These are phyloP conservation scores for Macroramphosus scolopax DNA, from an alignment of 2,797 vertebrate species.

Conservation along the genomic window DNA sequence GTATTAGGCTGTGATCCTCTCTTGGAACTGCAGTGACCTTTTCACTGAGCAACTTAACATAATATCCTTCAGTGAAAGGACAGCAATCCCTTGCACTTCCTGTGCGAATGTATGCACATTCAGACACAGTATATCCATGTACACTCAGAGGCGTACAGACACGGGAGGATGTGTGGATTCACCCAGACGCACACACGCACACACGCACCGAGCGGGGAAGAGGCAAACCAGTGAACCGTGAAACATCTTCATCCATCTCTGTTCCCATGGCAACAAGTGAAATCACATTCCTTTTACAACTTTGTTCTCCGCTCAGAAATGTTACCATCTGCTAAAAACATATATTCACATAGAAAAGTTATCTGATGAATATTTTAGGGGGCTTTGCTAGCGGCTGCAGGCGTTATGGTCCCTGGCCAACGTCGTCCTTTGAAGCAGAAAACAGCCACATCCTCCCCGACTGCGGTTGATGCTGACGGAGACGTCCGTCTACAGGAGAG, in stretches of 20 bases:
- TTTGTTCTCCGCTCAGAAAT: slow-evolving; percentile 73
- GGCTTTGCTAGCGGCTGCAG: slow-evolving; percentile 60
- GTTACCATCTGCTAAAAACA: slow-evolving; percentile 77
- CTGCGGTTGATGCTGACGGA: slow-evolving; percentile 46
- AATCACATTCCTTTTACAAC: slow-evolving; percentile 81
- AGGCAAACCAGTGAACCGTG: slow-evolving; percentile 73
- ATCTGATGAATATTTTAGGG: slow-evolving; percentile 76
- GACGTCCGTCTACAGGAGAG: slow-evolving; percentile 49
- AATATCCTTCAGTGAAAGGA: slow-evolving; percentile 59
- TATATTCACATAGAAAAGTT: slow-evolving; percentile 73
- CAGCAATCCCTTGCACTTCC: slow-evolving; percentile 18
- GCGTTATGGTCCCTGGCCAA: slow-evolving; percentile 69
- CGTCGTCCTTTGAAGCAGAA: slow-evolving; percentile 58
- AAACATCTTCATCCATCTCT: slow-evolving; percentile 82
- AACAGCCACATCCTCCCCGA: slow-evolving; percentile 59
- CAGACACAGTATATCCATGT: neutral
- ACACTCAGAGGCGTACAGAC: slow-evolving; percentile 42
- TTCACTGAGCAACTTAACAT: slow-evolving; percentile 54
- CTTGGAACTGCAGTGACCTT: slow-evolving; percentile 59
- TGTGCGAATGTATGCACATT: slow-evolving; percentile 1
- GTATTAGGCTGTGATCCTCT: slow-evolving; percentile 59
- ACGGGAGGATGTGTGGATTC: slow-evolving; percentile 43
- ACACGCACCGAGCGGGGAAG: slow-evolving; percentile 27
- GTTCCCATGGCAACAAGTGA: slow-evolving; percentile 84
- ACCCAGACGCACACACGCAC: slow-evolving; percentile 41